Evolutionary conservation across 92 coral and sea anemone genomes (phyloP).

Genomic region (Muricea muricata): DNA sequence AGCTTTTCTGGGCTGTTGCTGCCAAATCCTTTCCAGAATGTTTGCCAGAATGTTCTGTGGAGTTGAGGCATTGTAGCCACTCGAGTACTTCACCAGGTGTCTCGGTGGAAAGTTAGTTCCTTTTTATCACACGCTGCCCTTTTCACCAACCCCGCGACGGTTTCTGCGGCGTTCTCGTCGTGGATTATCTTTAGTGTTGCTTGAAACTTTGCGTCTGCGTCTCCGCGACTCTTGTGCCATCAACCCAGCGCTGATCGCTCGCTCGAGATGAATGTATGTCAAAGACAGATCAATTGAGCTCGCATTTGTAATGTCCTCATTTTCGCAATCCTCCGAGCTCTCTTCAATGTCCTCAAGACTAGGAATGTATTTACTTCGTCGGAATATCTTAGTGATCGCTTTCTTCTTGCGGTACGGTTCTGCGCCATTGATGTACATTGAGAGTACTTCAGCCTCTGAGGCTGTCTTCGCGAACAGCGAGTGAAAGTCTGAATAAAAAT

Average conservation of each 20-base stretch:
- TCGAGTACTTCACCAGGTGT: not conserved
- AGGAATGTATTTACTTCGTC: slow-evolving; percentile 37
- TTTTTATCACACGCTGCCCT: not conserved
- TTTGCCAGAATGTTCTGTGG: not conserved
- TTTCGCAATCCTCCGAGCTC: not conserved
- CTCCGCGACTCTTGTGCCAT: slow-evolving; percentile 41
- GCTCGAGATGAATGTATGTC: slow-evolving; percentile 23
- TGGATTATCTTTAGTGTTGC: not conserved
- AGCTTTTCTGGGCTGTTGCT: not conserved
- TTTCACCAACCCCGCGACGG: not conserved
- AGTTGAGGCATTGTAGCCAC: not conserved
- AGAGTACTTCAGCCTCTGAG: slow-evolving; percentile 34
- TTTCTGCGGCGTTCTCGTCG: slow-evolving; percentile 12
- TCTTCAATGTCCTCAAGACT: slow-evolving; percentile 41
- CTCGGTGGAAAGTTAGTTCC: not conserved
- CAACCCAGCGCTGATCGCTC: slow-evolving; percentile 34
- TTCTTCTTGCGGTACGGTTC: slow-evolving; percentile 49
- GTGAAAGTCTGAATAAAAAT: not conserved
- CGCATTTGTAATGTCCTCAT: not conserved
- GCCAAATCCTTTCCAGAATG: not conserved
- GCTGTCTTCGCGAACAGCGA: slow-evolving; percentile 26
- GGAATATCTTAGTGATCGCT: slow-evolving; percentile 45
- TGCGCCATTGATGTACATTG: slow-evolving; percentile 43
- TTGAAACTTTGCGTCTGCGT: not conserved
- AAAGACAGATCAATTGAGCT: not conserved